Evolutionary conservation across 2,113 vertebrate genomes (phyloP).

Genomic region (Meles meles): DNA sequence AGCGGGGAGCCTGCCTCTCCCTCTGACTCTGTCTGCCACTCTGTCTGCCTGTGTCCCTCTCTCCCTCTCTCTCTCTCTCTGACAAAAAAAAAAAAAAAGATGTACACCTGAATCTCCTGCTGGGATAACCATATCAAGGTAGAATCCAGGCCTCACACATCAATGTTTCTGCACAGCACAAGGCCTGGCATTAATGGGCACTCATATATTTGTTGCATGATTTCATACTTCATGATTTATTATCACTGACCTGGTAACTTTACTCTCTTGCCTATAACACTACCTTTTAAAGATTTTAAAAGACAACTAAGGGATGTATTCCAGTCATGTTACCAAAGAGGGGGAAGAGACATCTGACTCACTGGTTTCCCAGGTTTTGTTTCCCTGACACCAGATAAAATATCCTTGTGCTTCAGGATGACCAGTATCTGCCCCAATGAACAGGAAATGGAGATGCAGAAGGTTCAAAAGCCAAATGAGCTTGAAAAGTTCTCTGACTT

Average conservation of each 20-base stretch:
- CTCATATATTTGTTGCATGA: background rate
- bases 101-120: background rate
- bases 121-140: background rate
- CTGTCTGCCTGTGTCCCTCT: too few relatives aligned
- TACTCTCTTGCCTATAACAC: background rate
- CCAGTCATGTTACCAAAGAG: background rate
- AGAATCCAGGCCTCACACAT: background rate
- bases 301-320: background rate
- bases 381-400: conserved; percentile 46
- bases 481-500: conserved; percentile 43
- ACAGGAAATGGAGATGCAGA: conserved; percentile 5
- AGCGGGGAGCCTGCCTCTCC: too few relatives aligned
- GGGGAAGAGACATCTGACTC: background rate
- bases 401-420: background rate
- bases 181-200: background rate
- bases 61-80: too few relatives aligned
- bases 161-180: background rate
- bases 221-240: background rate
- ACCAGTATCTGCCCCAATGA: background rate
- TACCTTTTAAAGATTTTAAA: conserved; percentile 11
- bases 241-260: background rate
- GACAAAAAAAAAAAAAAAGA: too few relatives aligned
- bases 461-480: conserved; percentile 55
- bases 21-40: too few relatives aligned
- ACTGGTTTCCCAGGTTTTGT: conserved; percentile 35